These are phyloP conservation scores for Rhyacichthys aspro DNA, from an alignment of 2,797 vertebrate genomes.

Conservation along the genomic window DNA sequence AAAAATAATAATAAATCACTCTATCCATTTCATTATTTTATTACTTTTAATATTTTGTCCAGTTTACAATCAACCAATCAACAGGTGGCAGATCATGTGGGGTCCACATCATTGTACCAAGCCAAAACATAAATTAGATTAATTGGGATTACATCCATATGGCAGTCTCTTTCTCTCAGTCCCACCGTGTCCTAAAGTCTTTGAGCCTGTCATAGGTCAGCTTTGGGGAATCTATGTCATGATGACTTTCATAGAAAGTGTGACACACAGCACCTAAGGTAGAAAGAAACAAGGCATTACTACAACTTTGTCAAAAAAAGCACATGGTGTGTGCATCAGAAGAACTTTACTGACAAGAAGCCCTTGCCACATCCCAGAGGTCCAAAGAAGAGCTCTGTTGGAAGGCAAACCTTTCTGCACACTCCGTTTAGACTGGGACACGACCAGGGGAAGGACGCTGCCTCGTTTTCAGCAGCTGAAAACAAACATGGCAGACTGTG, in stretches of 20 bases:
- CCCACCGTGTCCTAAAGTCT: conserved; percentile 17
- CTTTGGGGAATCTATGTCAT: conserved; percentile 1
- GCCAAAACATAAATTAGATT: conserved; percentile 18
- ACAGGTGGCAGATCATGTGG: conserved; percentile 2
- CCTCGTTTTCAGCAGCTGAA: conserved; percentile 73
- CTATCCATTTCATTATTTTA: conserved; percentile 11
- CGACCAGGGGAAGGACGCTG: conserved; percentile 77
- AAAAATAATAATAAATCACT: neutral
- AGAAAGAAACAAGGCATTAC: conserved; percentile 2
- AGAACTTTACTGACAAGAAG: conserved; percentile 71
- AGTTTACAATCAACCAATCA: conserved; percentile 17
- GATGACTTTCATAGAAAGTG: conserved; percentile 72
- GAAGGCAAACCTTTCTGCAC: conserved; percentile 79
- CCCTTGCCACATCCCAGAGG: conserved; percentile 81
- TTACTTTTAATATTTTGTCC: neutral
- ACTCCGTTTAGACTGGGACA: conserved; percentile 77
- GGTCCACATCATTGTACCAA: conserved; percentile 15
- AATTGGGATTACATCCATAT: conserved; percentile 6
- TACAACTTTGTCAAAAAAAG: neutral
- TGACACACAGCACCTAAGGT: conserved; percentile 81
- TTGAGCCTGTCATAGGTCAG: conserved; percentile 9
- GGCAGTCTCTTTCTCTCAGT: conserved; percentile 3
- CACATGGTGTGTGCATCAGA: neutral
- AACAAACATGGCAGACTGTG: conserved; percentile 21
- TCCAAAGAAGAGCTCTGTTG: conserved; percentile 81